phyloP scores from a whole-genome alignment of 2,888 invertebrate genomes.

The Epinotia ramella region DNA sequence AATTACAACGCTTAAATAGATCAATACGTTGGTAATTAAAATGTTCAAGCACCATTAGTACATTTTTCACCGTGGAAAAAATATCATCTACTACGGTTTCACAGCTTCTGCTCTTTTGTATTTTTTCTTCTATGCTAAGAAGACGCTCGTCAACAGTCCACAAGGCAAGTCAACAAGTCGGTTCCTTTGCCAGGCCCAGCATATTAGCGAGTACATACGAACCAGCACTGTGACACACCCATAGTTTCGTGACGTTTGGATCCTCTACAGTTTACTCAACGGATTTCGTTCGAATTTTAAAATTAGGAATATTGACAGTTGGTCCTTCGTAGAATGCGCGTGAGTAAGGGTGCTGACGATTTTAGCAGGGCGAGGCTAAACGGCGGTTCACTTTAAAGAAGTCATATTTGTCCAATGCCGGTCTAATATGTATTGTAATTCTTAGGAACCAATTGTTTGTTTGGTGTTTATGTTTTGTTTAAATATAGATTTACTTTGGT shows the following conservation, averaged over 20 bases:
- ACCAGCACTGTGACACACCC: slow-evolving; percentile 54
- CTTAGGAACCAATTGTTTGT: slow-evolving; percentile 60
- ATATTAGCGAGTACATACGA: slow-evolving; percentile 66
- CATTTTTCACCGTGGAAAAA: neutral
- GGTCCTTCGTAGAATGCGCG: slow-evolving; percentile 72
- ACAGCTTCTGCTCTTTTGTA: slow-evolving; percentile 20
- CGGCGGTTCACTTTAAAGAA: slow-evolving; percentile 57
- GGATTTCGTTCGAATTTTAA: slow-evolving; percentile 61
- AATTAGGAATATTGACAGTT: slow-evolving; percentile 70
- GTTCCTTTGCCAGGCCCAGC: slow-evolving; percentile 60
- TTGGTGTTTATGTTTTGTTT: slow-evolving; percentile 20
- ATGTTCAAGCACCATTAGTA: too few relatives aligned
- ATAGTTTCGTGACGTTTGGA: slow-evolving; percentile 66
- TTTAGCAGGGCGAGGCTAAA: slow-evolving; percentile 72
- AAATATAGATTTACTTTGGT: slow-evolving; percentile 16
- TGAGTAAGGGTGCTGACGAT: slow-evolving; percentile 57
- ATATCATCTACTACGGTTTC: slow-evolving; percentile 7
- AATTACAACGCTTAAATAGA: too few relatives aligned
- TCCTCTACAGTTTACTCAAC: slow-evolving; percentile 61
- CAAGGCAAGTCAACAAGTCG: slow-evolving; percentile 47
- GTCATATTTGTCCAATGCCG: slow-evolving; percentile 62
- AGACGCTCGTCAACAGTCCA: slow-evolving; percentile 2
- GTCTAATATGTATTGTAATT: slow-evolving; percentile 75
- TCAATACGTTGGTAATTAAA: too few relatives aligned
- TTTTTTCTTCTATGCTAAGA: slow-evolving; percentile 11